Conservation (phyloP, 37 sponge, comb jelly and placozoan species). For the Haliclona indistincta region DNA sequence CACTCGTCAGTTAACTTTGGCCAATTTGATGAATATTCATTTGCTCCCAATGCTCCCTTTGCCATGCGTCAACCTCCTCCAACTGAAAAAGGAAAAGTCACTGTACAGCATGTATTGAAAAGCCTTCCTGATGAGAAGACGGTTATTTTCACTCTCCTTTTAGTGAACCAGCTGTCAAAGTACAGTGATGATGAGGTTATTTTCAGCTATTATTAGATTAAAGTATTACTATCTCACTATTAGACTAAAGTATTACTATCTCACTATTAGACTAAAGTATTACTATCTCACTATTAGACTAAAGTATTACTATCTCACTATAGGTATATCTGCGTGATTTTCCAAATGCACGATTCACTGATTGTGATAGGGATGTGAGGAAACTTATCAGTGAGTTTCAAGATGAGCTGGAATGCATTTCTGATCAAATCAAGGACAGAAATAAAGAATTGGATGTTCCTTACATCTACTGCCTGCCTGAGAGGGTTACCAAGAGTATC, state of each 20-base stretch:
- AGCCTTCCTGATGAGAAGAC: slow-evolving; percentile 41
- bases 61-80: slow-evolving; percentile 51
- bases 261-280: not conserved
- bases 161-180: slow-evolving; percentile 16
- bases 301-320: not conserved
- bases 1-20: slow-evolving; percentile 81
- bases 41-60: slow-evolving; percentile 73
- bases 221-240: not conserved
- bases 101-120: slow-evolving; percentile 26
- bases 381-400: not conserved
- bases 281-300: too few species aligned
- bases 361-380: not conserved
- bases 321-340: slow-evolving; percentile 14
- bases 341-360: slow-evolving; percentile 8
- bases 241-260: not conserved
- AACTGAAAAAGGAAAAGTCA: slow-evolving; percentile 40
- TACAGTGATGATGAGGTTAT: slow-evolving; percentile 46
- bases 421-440: slow-evolving; percentile 17
- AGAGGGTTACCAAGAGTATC: slow-evolving; percentile 41
- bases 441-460: slow-evolving; percentile 57
- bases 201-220: not conserved
- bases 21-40: slow-evolving; percentile 64
- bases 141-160: not conserved
- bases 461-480: slow-evolving; percentile 46
- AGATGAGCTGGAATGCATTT: slow-evolving; percentile 9